These are phyloP conservation scores for Thereva unica DNA, from an alignment of 2,888 invertebrate species.

Conservation along the genomic window DNA sequence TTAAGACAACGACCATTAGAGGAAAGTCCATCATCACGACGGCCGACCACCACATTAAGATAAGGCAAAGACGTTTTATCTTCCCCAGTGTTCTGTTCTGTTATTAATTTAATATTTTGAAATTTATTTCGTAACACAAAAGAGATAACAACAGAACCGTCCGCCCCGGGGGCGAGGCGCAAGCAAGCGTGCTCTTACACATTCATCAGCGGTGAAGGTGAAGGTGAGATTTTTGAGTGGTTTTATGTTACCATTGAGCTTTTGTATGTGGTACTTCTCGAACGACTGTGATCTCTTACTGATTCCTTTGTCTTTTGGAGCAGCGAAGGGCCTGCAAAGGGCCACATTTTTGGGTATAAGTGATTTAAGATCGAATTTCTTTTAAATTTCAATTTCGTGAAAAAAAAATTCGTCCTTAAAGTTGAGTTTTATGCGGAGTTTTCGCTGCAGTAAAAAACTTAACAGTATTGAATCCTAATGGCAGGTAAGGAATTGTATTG, in stretches of 20 bases:
- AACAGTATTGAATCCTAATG: no score
- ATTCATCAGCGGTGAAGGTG: conserved; percentile 11
- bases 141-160: conserved; percentile 12
- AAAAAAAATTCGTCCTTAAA: no score
- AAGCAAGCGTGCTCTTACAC: conserved; percentile 12
- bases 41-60: conserved; percentile 39
- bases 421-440: no score
- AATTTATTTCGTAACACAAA: conserved; percentile 20
- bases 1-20: conserved; percentile 39
- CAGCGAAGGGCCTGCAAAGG: no score
- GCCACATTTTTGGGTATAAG: no score
- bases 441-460: no score
- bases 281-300: conserved; percentile 15
- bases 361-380: no score
- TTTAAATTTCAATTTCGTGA: no score
- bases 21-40: conserved; percentile 42
- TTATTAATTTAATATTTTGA: conserved; percentile 34
- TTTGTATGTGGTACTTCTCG: conserved; percentile 20
- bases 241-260: conserved; percentile 36
- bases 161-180: neutral
- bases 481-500: no score
- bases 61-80: conserved; percentile 27
- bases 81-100: conserved; percentile 16
- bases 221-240: conserved; percentile 34
- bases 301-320: conserved; percentile 31